These are phyloP conservation scores for Lasioglossum malachurum DNA, from an alignment of 2,888 invertebrate species.

Conservation along the genomic window DNA sequence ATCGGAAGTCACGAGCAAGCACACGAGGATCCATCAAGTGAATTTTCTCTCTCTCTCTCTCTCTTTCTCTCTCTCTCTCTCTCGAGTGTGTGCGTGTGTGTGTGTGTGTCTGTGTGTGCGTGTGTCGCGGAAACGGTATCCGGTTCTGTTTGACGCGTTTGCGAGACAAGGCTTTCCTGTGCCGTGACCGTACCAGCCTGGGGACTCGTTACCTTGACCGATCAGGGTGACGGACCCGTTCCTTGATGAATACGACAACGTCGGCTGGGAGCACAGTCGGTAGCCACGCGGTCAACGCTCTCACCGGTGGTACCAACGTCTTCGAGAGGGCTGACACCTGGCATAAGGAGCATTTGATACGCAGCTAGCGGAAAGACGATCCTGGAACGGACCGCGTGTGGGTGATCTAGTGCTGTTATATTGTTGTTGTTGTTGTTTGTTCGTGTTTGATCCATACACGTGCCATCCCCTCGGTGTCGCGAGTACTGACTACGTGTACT, in stretches of 20 bases:
- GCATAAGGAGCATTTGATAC: slow-evolving; percentile 66
- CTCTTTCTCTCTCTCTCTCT: background rate
- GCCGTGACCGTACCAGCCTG: background rate
- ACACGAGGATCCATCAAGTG: slow-evolving; percentile 2
- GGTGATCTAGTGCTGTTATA: slow-evolving; percentile 52
- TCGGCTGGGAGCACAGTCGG: slow-evolving; percentile 64
- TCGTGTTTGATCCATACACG: slow-evolving; percentile 47
- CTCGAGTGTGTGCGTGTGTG: background rate
- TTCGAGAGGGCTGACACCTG: slow-evolving; percentile 69
- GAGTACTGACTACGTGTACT: slow-evolving; percentile 48
- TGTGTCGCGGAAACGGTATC: background rate
- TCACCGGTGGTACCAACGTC: slow-evolving; percentile 60
- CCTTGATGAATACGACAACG: slow-evolving; percentile 76
- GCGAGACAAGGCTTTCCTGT: background rate
- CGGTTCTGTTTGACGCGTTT: slow-evolving; percentile 2
- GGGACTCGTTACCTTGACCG: slow-evolving; percentile 7
- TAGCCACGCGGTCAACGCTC: slow-evolving; percentile 73
- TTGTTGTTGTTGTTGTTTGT: slow-evolving; percentile 49
- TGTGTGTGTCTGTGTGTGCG: background rate
- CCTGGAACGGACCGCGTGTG: slow-evolving; percentile 39
- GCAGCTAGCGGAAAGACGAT: slow-evolving; percentile 54
- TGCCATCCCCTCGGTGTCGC: slow-evolving; percentile 36
- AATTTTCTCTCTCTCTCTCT: background rate
- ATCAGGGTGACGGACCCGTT: slow-evolving; percentile 46
- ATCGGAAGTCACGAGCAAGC: background rate